Base-by-base conservation (phyloP, 2,888 invertebrate species). In the Phortica magna region DNA sequence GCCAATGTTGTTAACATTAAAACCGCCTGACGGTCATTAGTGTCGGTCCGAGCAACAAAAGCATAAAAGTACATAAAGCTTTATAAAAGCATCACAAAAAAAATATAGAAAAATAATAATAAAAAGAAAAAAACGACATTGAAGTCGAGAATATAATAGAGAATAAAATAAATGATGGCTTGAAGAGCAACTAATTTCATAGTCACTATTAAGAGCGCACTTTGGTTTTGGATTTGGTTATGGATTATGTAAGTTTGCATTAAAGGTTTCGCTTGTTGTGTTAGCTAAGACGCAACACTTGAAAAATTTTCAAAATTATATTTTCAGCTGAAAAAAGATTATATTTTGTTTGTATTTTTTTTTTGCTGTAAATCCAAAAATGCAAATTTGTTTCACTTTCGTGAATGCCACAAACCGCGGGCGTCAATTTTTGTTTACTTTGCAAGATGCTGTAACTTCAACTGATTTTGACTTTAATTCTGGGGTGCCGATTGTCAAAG, bases 351-450 rank as follows among this genome's bases (percentile, higher is more conserved):
- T 31, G 1, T 31, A 31, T 4, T 31, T 31, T 31, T 31, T 4
- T 31, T 31, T 31, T 31, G n/a, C n/a, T 31, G 31, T 31, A 31
- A 4, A 4, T 61, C 7, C 7, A 19, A 19, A 61, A 61, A 61
- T 61, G 61, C 22, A 61, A 61, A 61, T 61, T 61, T 61, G 1
- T 10, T 12, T 4, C 4, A 84, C 77, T 82, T 31, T 1, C 31
- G 31, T 4, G 31, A 31, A 31, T 31, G 31, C 31, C 31, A 31
- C 31, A 31, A 31, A 31, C 31, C 31, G 31, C 31, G 31, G 31
- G 31, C 31, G 31, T 31, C 31, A 86, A 82, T 78, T 87, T 83
- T 83, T 85, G 81, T 83, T 82, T 85, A 81, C 77, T 81, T 81
- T 80, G 81, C 80, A 61, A 22, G 10, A 12, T 71, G 53, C 19